Evolutionary conservation across 2,888 invertebrate genomes (phyloP), one percentile per base, ranked within the genome.

Genomic region (Agrenia bidenticulata): DNA sequence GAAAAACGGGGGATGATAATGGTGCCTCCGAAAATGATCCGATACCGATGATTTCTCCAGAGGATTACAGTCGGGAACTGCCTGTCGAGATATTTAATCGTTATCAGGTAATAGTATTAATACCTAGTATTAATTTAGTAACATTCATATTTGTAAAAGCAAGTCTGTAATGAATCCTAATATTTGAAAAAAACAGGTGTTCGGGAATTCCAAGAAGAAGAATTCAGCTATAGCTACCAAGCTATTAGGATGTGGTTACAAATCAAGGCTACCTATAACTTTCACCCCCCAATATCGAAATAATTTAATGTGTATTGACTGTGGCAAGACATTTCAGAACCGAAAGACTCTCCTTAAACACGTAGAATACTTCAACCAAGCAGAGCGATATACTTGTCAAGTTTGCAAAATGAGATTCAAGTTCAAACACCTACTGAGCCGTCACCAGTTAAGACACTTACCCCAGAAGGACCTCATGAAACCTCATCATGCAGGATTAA

Each of bases 321-420:
- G 57, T 41, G 42, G 57, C 5, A 39, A 23, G 39, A 41, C 2
- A 9, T 57, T 57, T 57, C 27, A 57, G n/a, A 57, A 19, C 21
- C 11, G 41, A 41, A n/a, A 23, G 19, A 5, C 32, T 7, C 41
- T 57, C 2, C 9, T 41, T 2, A 21, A 37, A 7, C 57, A 57
- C 24, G 39, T 17, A 11, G 24, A 57, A 2, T 54, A 13, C 17
- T 13, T 54, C 17, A 27, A 4, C 32, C 57, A 57, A 23, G 32
- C 23, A 15, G 57, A 57, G 23, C 11, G 42, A 23, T 41, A 39
- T 32, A 21, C 13, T 2, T 57, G 57, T 23, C 39, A 39, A 19
- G 13, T 21, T 19, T 57, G 57, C 19, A 57, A 57, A 23, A 37
- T 24, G 21, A 37, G 17, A 19, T 57, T 57, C 23, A 57, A 57